A percentile compares a stretch with the other conserved stretches of the same genome.
These are phyloP conservation scores for Incurvaria masculella DNA, from an alignment of 2,888 invertebrate genomes.

Conservation along the genomic window DNA sequence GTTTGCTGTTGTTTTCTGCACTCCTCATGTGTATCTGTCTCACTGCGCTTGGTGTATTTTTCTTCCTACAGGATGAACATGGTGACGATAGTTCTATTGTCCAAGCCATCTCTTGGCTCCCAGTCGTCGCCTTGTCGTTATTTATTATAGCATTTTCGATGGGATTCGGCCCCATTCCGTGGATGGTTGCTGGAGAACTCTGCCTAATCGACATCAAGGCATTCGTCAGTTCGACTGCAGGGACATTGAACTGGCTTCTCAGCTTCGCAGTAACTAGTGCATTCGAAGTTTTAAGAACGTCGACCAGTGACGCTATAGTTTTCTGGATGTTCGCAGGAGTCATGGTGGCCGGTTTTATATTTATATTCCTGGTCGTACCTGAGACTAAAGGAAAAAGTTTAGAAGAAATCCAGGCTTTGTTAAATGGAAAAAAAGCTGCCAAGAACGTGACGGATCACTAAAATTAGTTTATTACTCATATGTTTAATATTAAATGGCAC, in stretches of 20 bases:
- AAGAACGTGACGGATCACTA: too few species aligned
- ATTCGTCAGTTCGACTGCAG: conserved; percentile 72
- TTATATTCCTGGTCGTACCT: conserved; percentile 65
- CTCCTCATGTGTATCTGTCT: conserved; percentile 68
- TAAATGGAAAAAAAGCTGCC: too few species aligned
- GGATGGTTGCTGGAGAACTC: conserved; percentile 80
- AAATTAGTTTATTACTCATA: too few species aligned
- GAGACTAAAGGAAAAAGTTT: conserved; percentile 69
- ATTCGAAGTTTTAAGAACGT: conserved; percentile 54
- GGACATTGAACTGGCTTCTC: conserved; percentile 78
- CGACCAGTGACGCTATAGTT: conserved; percentile 60
- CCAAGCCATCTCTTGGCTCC: conserved; percentile 77
- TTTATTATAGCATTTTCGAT: conserved; percentile 80
- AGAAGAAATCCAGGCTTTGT: conserved; percentile 60
- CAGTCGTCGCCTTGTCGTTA: conserved; percentile 67
- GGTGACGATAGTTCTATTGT: conserved; percentile 23
- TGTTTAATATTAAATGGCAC: too few species aligned
- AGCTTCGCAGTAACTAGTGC: conserved; percentile 79
- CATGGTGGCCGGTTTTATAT: conserved; percentile 62
- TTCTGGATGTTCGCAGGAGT: conserved; percentile 74
- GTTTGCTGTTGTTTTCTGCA: conserved; percentile 72
- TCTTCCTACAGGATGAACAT: conserved; percentile 45
- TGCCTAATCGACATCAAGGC: conserved; percentile 78
- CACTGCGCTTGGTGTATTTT: conserved; percentile 69
- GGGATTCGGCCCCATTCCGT: conserved; percentile 86